These are phyloP conservation scores for Mylabris sibirica DNA, from an alignment of 2,888 invertebrate species.

Conservation along the genomic window DNA sequence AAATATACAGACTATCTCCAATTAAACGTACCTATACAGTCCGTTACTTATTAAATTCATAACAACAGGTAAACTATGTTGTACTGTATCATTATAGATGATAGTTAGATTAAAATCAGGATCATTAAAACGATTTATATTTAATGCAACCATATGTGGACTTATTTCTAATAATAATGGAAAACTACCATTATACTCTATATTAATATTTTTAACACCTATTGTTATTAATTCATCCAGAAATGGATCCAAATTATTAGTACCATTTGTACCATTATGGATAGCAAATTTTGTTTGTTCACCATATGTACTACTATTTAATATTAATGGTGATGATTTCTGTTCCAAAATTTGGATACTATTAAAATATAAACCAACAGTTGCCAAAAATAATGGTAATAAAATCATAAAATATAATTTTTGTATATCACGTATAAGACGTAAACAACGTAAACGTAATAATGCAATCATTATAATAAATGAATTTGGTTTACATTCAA, in stretches of 20 bases:
- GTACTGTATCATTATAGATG: constrained; percentile 80
- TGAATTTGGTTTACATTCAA: constrained; percentile 70
- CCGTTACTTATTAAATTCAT: constrained; percentile 77
- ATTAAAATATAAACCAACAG: constrained; percentile 70
- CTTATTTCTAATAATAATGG: constrained; percentile 69
- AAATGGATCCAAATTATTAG: constrained; percentile 54
- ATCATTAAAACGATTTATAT: constrained; percentile 65
- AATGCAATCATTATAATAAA: constrained; percentile 73
- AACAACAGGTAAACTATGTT: constrained; percentile 80
- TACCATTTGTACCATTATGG: constrained; percentile 65
- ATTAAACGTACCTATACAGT: constrained; percentile 67
- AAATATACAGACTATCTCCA: too few species aligned
- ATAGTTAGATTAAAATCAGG: constrained; percentile 68
- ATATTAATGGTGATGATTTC: constrained; percentile 68
- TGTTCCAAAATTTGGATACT: constrained; percentile 69
- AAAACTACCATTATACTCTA: constrained; percentile 72
- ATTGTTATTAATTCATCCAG: constrained; percentile 52
- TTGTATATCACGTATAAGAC: constrained; percentile 71
- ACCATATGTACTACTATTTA: constrained; percentile 71
- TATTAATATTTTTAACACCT: constrained; percentile 57
- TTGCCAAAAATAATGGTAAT: constrained; percentile 74
- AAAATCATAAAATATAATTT: constrained; percentile 78
- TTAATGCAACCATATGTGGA: constrained; percentile 73
- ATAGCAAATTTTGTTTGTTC: constrained; percentile 68
- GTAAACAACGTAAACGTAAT: constrained; percentile 70